phyloP scores from a whole-genome alignment of 37 sponge, comb jelly and placozoan species.

The Amphimedon queenslandica region DNA sequence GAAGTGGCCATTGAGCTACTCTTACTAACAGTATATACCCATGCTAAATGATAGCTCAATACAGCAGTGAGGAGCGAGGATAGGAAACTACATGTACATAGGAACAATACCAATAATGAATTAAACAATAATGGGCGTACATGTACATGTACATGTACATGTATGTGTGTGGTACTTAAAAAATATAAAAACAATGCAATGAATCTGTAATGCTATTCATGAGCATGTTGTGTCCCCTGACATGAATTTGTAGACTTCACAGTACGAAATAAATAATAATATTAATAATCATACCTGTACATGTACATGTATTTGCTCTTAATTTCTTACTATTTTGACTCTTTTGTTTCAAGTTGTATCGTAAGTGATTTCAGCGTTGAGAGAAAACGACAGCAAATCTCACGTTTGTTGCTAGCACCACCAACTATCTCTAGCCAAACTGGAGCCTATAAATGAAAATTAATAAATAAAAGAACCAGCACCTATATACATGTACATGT shows the following conservation, averaged over 20 bases:
- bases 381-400: constrained; percentile 43
- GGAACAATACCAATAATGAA: no score
- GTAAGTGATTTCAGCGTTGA: constrained; percentile 36
- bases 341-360: constrained; percentile 58
- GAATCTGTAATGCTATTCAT: no score
- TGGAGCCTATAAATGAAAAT: constrained; percentile 40
- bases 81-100: constrained; percentile 49
- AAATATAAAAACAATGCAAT: no score
- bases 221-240: no score
- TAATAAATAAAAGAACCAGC: no score
- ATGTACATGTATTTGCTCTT: constrained; percentile 26
- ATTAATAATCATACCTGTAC: constrained; percentile 1
- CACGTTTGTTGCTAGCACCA: constrained; percentile 12
- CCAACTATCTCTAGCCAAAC: constrained; percentile 63
- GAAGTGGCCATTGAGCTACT: constrained; percentile 9
- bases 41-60: constrained; percentile 71
- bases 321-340: constrained; percentile 74
- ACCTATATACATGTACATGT: constrained; percentile 20
- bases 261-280: no score
- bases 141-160: constrained; percentile 25
- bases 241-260: no score
- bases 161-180: no score
- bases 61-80: constrained; percentile 65
- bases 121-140: constrained; percentile 7
- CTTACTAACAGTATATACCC: constrained; percentile 51